Conservation (phyloP, 2,797 vertebrate species). For the Pantherophis vulpinus region DNA sequence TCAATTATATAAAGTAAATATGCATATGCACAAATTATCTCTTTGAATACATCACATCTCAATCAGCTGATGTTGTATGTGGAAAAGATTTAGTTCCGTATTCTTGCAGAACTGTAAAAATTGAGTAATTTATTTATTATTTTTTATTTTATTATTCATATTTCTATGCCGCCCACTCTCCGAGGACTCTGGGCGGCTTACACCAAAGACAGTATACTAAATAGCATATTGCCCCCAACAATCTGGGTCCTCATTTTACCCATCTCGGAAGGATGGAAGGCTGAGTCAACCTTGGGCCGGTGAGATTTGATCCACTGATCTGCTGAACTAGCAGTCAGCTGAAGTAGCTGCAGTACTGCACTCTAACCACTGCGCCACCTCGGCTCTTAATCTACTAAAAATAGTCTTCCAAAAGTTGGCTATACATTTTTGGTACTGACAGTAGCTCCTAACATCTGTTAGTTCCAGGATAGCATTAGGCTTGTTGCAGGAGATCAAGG, state of each 20-base stretch:
- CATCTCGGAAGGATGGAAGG: too few species aligned
- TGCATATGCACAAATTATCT: background rate
- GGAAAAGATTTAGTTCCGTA: background rate
- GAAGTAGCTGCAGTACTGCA: too few species aligned
- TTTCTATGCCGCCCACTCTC: too few species aligned
- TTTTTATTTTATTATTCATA: too few species aligned
- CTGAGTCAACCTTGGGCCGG: too few species aligned
- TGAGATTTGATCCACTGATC: too few species aligned
- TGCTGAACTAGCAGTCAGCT: too few species aligned
- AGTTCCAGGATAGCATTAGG: background rate
- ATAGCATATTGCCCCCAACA: too few species aligned
- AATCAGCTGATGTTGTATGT: background rate
- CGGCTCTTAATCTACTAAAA: background rate
- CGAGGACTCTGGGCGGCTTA: too few species aligned
- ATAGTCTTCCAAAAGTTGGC: background rate
- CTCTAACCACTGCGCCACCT: too few species aligned
- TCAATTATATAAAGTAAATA: background rate
- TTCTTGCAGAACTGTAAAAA: background rate
- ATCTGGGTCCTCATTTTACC: too few species aligned
- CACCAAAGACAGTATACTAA: too few species aligned
- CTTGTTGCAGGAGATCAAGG: background rate
- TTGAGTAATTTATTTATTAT: background rate
- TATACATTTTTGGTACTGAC: background rate
- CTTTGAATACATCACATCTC: background rate
- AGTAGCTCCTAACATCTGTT: background rate